Conservation (phyloP, 2,888 invertebrate species). For the Mythimna loreyi region DNA sequence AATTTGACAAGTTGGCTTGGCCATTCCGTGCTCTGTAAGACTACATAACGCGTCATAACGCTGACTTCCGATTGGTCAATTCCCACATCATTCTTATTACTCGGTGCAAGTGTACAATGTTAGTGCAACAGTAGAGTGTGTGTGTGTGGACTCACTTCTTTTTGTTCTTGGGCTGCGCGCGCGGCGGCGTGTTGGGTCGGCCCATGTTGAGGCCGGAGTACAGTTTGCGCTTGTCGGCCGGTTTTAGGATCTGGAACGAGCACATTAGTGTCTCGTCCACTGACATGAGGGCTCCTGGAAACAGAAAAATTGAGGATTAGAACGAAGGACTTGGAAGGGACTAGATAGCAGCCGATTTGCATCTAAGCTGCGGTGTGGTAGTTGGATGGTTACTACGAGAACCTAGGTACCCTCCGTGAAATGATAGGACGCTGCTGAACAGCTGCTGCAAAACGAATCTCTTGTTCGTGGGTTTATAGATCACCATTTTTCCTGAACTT, state of each 20-base stretch:
- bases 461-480: background rate
- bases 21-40: background rate
- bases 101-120: conserved; percentile 45
- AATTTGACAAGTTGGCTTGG: too few relatives aligned
- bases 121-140: conserved; percentile 41
- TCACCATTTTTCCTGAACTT: background rate
- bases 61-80: conserved; percentile 1
- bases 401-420: too few relatives aligned
- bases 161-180: conserved; percentile 98
- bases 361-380: too few relatives aligned
- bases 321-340: background rate
- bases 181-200: conserved; percentile 99
- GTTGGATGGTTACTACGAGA: too few relatives aligned
- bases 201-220: conserved; percentile 97
- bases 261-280: conserved; percentile 99
- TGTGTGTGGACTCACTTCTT: conserved; percentile 94
- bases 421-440: too few relatives aligned
- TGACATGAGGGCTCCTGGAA: conserved; percentile 98
- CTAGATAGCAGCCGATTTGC: too few relatives aligned
- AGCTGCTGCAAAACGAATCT: background rate
- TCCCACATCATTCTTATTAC: conserved; percentile 33
- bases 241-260: conserved; percentile 99
- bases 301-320: conserved; percentile 1
- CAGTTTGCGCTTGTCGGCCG: conserved; percentile 99
- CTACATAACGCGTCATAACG: conserved; percentile 15